Conservation (phyloP, 2,113 vertebrate genomes). For the Serilophus lunatus region DNA sequence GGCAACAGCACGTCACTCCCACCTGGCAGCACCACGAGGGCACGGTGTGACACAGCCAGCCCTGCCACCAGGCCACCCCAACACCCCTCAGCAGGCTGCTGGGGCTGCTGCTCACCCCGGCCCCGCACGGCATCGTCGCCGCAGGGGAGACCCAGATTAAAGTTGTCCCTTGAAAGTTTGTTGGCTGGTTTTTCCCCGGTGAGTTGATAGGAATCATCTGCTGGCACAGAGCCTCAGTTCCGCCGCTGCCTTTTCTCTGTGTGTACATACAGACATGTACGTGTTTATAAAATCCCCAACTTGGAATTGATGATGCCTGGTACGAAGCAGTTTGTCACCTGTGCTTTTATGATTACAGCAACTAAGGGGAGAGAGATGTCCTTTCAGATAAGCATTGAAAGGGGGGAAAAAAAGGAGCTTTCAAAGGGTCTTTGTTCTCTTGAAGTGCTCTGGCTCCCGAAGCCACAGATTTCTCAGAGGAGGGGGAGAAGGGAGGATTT, state of each 20-base stretch:
- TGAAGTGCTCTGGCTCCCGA: slow-evolving; percentile 59
- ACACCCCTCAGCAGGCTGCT: not conserved
- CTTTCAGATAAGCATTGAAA: slow-evolving; percentile 75
- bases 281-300: not conserved
- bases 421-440: slow-evolving; percentile 77
- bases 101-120: accelerated
- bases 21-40: not conserved
- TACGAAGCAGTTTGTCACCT: slow-evolving; percentile 73
- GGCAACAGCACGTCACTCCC: not conserved
- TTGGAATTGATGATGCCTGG: slow-evolving; percentile 40
- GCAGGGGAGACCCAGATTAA: not conserved
- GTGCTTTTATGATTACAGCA: slow-evolving; percentile 72
- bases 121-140: not conserved
- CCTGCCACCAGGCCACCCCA: not conserved
- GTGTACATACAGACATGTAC: not conserved
- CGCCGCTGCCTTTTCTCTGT: not conserved
- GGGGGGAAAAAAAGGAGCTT: slow-evolving; percentile 40
- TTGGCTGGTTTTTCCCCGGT: not conserved
- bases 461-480: slow-evolving; percentile 54
- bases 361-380: slow-evolving; percentile 72
- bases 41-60: not conserved
- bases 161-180: slow-evolving; percentile 30
- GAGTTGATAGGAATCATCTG: not conserved
- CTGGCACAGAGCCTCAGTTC: not conserved
- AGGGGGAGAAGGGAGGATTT: slow-evolving; percentile 53